Evolutionary conservation across 1,140 invertebrate species (phyloP).

Genomic region (Drosophila rufa): DNA sequence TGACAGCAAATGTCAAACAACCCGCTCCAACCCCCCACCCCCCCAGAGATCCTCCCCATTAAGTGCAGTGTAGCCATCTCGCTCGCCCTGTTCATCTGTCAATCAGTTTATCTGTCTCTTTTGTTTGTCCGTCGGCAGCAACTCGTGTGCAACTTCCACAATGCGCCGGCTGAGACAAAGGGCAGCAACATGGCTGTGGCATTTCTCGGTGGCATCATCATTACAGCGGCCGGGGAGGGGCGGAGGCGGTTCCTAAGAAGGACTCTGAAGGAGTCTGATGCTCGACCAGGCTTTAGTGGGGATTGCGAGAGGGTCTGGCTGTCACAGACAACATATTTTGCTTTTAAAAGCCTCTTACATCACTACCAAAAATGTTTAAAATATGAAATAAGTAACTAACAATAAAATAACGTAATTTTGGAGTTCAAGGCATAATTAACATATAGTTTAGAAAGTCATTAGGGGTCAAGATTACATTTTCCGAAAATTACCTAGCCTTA

Average conservation of each 20-base stretch:
- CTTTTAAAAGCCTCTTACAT: background rate
- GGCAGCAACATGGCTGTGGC: conserved; percentile 50
- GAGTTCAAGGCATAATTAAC: too few species aligned
- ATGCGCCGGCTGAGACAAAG: conserved; percentile 55
- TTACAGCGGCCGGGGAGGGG: background rate
- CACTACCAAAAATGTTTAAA: background rate
- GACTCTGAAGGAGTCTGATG: background rate
- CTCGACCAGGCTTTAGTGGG: background rate
- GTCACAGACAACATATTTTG: background rate
- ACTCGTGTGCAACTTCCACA: conserved; percentile 57
- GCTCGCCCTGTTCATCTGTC: conserved; percentile 38
- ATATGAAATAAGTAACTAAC: too few species aligned
- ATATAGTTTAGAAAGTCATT: too few species aligned
- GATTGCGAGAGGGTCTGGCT: too few species aligned
- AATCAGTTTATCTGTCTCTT: conserved; percentile 57
- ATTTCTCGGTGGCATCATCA: conserved; percentile 3
- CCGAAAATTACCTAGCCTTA: too few species aligned
- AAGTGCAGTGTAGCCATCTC: conserved; percentile 31
- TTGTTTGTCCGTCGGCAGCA: conserved; percentile 42
- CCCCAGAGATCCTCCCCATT: conserved; percentile 8
- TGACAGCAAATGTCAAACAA: conserved; percentile 81
- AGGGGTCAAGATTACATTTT: too few species aligned
- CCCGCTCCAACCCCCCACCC: conserved; percentile 13
- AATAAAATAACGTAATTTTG: too few species aligned
- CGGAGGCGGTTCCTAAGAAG: background rate